Evolutionary conservation across 1,140 invertebrate species (phyloP).

Genomic region (Aporrectodea caliginosa): DNA sequence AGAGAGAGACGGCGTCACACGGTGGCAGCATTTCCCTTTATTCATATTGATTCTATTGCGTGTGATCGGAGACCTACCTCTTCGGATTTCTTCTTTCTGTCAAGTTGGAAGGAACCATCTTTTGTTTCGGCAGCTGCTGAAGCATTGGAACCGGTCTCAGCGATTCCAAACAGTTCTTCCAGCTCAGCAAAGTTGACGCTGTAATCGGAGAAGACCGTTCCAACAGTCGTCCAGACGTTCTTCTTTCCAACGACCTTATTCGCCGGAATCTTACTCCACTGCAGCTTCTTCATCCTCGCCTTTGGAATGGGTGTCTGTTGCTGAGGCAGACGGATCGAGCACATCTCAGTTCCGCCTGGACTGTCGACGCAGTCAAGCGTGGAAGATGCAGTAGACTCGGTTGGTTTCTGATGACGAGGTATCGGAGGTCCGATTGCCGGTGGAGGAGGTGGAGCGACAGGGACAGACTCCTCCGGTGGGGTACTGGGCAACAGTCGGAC

Average conservation of each 20-base stretch:
- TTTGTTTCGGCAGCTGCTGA: constrained; percentile 35
- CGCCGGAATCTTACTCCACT: constrained; percentile 52
- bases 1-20: no score
- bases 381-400: constrained; percentile 31
- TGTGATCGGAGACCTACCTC: no score
- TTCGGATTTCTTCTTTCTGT: constrained; percentile 49
- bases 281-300: constrained; percentile 47
- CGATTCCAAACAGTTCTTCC: constrained; percentile 48
- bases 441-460: neutral
- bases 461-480: neutral
- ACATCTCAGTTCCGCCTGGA: neutral
- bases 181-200: constrained; percentile 55
- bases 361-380: neutral
- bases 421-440: constrained; percentile 31
- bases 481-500: neutral
- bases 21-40: no score
- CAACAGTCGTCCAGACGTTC: constrained; percentile 51
- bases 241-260: constrained; percentile 45
- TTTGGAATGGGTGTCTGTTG: constrained; percentile 49
- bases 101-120: constrained; percentile 35
- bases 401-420: neutral
- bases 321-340: constrained; percentile 40
- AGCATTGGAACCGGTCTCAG: constrained; percentile 25
- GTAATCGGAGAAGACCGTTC: constrained; percentile 71
- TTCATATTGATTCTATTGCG: no score